Conservation (phyloP, 2,797 vertebrate genomes). For the Emydoidea blandingii region DNA sequence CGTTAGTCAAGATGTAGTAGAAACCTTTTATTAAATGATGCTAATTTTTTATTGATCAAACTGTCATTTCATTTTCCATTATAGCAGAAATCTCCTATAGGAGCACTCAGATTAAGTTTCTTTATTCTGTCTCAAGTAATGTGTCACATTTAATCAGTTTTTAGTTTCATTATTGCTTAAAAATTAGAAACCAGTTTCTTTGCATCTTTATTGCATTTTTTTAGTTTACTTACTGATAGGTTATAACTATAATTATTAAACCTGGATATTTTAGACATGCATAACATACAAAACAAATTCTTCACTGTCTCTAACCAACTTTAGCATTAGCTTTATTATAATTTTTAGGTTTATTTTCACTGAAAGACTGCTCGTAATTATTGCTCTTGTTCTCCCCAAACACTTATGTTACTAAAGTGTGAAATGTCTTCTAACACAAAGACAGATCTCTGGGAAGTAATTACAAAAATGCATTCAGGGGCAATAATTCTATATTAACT, state of each 20-base stretch:
- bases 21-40: slow-evolving; percentile 81
- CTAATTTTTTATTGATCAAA: slow-evolving; percentile 85
- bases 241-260: too few species aligned
- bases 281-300: slow-evolving; percentile 76
- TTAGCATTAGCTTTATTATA: slow-evolving; percentile 75
- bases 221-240: slow-evolving; percentile 70
- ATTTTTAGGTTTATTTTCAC: slow-evolving; percentile 82
- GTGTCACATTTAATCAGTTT: slow-evolving; percentile 82
- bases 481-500: slow-evolving; percentile 87
- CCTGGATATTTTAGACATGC: slow-evolving; percentile 71
- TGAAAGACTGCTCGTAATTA: slow-evolving; percentile 82
- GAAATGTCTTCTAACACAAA: slow-evolving; percentile 86
- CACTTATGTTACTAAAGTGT: slow-evolving; percentile 85
- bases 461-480: slow-evolving; percentile 86
- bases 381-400: slow-evolving; percentile 83
- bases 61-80: slow-evolving; percentile 82
- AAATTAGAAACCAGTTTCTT: slow-evolving; percentile 72
- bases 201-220: slow-evolving; percentile 73
- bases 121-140: slow-evolving; percentile 77
- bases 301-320: slow-evolving; percentile 78
- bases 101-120: slow-evolving; percentile 69
- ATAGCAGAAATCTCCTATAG: slow-evolving; percentile 78
- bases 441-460: slow-evolving; percentile 88
- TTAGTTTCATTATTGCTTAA: slow-evolving; percentile 70
- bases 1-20: slow-evolving; percentile 67